phyloP scores from a whole-genome alignment of 2,888 invertebrate genomes.

The Candidula unifasciata region DNA sequence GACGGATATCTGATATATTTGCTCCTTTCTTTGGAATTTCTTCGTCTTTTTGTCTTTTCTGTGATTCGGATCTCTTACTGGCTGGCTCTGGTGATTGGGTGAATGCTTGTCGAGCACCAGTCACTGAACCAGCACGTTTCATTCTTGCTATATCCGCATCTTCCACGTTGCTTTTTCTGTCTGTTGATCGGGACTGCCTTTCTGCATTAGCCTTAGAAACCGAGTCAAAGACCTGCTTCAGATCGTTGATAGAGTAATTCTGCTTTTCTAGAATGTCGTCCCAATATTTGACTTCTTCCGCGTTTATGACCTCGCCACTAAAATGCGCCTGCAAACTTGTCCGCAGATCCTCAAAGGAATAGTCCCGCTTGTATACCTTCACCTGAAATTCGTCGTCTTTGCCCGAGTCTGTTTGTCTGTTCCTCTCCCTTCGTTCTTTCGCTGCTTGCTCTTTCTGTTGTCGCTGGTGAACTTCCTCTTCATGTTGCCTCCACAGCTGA shows the following conservation, averaged over 20 bases:
- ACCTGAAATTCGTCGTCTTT: conserved; percentile 28
- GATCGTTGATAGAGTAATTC: conserved; percentile 40
- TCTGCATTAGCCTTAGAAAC: neutral
- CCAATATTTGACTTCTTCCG: conserved; percentile 44
- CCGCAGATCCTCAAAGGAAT: conserved; percentile 39
- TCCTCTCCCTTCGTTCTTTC: neutral
- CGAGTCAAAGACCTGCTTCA: conserved; percentile 20
- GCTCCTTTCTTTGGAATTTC: conserved; percentile 21
- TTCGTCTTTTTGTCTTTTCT: conserved; percentile 37
- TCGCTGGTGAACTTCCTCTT: conserved; percentile 28
- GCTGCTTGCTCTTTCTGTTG: conserved; percentile 31
- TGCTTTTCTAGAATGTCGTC: conserved; percentile 47
- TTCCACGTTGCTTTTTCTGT: conserved; percentile 31
- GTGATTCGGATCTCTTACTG: conserved; percentile 21
- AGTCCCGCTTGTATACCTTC: conserved; percentile 48
- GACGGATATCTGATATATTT: conserved; percentile 11
- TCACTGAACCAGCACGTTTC: conserved; percentile 36
- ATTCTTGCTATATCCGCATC: conserved; percentile 26
- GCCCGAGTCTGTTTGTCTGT: neutral
- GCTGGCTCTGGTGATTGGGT: conserved; percentile 37
- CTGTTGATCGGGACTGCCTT: conserved; percentile 5
- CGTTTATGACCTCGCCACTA: neutral
- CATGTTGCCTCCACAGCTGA: conserved; percentile 35
- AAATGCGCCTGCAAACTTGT: conserved; percentile 23
- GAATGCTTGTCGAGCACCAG: conserved; percentile 26